phyloP scores from a whole-genome alignment of 2,797 vertebrate genomes.

The Columba guinea region DNA sequence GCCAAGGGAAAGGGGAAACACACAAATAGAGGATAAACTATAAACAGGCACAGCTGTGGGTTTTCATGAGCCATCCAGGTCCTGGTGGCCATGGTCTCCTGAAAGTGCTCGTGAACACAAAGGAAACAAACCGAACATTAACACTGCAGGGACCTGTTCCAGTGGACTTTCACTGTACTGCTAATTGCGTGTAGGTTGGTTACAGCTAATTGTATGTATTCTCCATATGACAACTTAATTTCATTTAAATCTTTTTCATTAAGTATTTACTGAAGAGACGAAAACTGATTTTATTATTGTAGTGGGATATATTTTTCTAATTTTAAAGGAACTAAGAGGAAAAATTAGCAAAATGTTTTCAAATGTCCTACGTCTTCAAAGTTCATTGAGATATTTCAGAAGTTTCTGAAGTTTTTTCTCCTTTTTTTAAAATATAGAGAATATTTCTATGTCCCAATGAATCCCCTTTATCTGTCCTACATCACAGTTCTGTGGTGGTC shows the following conservation, averaged over 20 bases:
- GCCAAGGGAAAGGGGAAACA: neutral
- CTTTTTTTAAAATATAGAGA: neutral
- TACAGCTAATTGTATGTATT: neutral
- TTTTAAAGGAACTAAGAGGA: neutral
- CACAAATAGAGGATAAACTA: neutral
- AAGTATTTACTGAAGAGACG: neutral
- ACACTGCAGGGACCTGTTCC: neutral
- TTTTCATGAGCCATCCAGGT: neutral
- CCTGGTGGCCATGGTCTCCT: neutral
- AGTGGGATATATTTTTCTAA: neutral
- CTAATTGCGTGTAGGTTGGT: neutral
- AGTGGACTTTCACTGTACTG: neutral
- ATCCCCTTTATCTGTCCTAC: neutral
- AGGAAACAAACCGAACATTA: neutral
- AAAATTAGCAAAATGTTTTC: neutral
- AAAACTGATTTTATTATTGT: neutral
- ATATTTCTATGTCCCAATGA: neutral
- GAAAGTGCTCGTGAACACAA: neutral
- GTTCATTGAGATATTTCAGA: neutral
- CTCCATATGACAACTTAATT: neutral
- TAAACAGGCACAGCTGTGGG: neutral
- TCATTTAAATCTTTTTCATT: neutral
- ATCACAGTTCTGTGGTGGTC: neutral
- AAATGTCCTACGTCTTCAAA: neutral
- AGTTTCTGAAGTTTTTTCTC: fast-evolving